Percentiles rank a stretch among this genome's conserved stretches.
Conservation (phyloP, 2,113 vertebrate genomes). For the Gobius niger region DNA sequence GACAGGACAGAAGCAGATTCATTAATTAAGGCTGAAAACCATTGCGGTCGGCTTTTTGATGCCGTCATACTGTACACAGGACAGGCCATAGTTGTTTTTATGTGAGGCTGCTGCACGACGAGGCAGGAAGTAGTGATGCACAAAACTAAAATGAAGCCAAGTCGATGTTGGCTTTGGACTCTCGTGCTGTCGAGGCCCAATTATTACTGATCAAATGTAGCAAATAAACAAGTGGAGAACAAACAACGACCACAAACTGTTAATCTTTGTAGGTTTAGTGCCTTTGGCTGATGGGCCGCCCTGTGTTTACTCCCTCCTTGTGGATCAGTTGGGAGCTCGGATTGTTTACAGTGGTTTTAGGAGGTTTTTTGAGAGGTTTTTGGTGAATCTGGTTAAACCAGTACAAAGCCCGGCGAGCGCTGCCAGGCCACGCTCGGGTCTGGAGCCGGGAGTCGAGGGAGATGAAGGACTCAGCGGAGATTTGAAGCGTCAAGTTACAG, state of each 20-base stretch:
- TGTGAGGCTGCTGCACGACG: no score
- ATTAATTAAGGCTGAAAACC: no score
- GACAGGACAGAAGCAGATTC: no score
- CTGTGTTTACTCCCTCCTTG: constrained; percentile 34
- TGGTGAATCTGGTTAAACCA: constrained; percentile 40
- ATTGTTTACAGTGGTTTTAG: constrained; percentile 41
- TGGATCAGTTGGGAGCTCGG: constrained; percentile 33
- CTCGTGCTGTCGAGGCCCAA: background rate
- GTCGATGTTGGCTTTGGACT: no score
- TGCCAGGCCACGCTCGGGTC: constrained; percentile 56
- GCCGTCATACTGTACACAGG: no score
- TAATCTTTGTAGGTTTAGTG: background rate
- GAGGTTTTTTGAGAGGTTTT: constrained; percentile 17
- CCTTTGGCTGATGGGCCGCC: constrained; percentile 31
- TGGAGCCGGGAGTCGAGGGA: background rate
- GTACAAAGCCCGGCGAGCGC: constrained; percentile 44
- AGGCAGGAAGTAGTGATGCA: no score
- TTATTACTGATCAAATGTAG: background rate
- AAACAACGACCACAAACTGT: background rate
- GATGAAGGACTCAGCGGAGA: background rate
- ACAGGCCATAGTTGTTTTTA: no score
- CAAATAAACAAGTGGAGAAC: background rate
- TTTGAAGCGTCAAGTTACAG: background rate
- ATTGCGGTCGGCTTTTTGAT: no score
- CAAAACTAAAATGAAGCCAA: no score